A percentile compares a stretch with the other conserved stretches of the same genome.
Evolutionary conservation across 2,797 vertebrate species (phyloP).

Genomic region (Lagodon rhomboides): DNA sequence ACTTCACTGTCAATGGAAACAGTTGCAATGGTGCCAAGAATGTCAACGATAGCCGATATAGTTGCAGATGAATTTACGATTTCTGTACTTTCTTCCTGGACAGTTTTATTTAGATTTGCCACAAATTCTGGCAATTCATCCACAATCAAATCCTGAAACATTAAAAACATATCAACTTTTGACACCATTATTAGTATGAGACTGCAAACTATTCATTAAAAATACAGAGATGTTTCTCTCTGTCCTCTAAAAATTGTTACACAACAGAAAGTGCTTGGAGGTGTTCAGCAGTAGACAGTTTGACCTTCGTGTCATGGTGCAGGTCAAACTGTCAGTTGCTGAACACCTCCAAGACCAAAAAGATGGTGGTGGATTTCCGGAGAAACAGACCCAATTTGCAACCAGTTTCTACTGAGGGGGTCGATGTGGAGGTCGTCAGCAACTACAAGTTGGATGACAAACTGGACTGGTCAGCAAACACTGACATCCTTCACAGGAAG

Average conservation of each 20-base stretch:
- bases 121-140: conserved; percentile 65
- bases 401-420: too few relatives aligned
- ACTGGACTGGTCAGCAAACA: not conserved
- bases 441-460: not conserved
- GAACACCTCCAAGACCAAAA: too few relatives aligned
- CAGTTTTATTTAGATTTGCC: conserved; percentile 37
- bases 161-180: not conserved
- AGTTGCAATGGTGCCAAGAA: conserved; percentile 81
- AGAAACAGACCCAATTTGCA: too few relatives aligned
- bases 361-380: too few relatives aligned
- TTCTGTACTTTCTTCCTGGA: rapidly evolving
- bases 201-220: not conserved
- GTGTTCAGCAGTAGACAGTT: too few relatives aligned
- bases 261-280: too few relatives aligned
- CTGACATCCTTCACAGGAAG: not conserved
- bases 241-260: not conserved
- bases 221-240: not conserved
- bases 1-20: conserved; percentile 10
- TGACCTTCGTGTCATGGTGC: too few relatives aligned
- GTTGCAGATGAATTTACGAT: conserved; percentile 76
- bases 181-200: not conserved
- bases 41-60: conserved; percentile 82
- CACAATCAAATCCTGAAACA: conserved; percentile 48
- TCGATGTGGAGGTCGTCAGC: too few relatives aligned
- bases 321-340: not conserved